Evolutionary conservation across 1,140 invertebrate species (phyloP), one percentile per base, ranked within the genome.

Genomic region (Stegodyphus mimosarum): DNA sequence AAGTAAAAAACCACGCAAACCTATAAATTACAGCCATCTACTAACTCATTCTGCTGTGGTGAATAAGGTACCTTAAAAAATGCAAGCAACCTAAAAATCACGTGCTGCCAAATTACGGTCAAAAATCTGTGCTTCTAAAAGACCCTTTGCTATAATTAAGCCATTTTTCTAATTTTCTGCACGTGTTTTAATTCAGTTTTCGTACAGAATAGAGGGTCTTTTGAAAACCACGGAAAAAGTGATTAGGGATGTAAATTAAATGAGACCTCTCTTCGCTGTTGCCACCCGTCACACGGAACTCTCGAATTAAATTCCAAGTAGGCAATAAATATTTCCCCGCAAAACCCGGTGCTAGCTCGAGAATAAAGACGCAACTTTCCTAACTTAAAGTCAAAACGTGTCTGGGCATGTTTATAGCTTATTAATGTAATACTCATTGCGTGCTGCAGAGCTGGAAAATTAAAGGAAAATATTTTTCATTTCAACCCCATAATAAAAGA

Each of bases 141-240:
- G 53, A 7, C 13, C 9, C 33, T 63, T n/a, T 5, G 53, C 66
- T 63, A 72, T 81, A 81, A 81, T 81, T 81, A 81, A 81, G 78
- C 18, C 78, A 81, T 81, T 81, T 81, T 81, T 81, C 78, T 81
- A 81, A 72, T 72, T 81, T 33, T 81, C 78, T 69, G 72, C 78
- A 51, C 48, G 17, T 77, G 66, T 79, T 79, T 79, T 79, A 79
- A 79, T 79, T 79, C 67, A 70, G 6, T 64, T 64, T 53, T 55
- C 18, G 7, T 79, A 15, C 6, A 6, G 33, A 51, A 6, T 51
- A n/a, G 13, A 67, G 5, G 33, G 33, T 33, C 33, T 33, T 33
- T 33, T 33, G 13, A 49, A 72, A 81, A 72, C 52, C 69, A 18
- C 67, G 17, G 55, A 81, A 81, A 81, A 81, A 63, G 53, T 81